Evolutionary conservation across 2,888 invertebrate species (phyloP).

Genomic region (Phyllotreta striolata): DNA sequence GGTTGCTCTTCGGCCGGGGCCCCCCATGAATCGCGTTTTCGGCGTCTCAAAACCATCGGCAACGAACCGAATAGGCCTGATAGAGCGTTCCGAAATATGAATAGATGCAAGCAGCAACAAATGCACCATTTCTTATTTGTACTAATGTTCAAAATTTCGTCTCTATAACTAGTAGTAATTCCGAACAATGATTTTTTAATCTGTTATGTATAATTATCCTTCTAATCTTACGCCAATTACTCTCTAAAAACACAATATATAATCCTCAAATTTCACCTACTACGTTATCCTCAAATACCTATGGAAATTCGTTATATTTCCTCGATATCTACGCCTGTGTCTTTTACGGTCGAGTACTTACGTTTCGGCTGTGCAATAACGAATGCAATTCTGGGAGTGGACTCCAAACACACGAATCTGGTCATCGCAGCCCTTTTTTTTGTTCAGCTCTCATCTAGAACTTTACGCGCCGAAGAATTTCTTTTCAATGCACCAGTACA

Average conservation of each 20-base stretch:
- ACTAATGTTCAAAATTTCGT: too few species aligned
- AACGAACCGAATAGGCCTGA: too few species aligned
- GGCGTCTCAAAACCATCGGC: background rate
- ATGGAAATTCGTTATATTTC: background rate
- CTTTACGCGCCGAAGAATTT: conserved; percentile 36
- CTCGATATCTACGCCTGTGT: conserved; percentile 30
- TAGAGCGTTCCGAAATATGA: too few species aligned
- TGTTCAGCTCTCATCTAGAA: conserved; percentile 16
- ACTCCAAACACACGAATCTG: conserved; percentile 35
- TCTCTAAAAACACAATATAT: too few species aligned
- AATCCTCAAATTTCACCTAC: too few species aligned
- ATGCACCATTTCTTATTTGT: too few species aligned
- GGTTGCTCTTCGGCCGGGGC: conserved; percentile 49
- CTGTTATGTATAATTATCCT: too few species aligned
- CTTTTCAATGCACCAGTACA: conserved; percentile 33
- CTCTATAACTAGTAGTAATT: too few species aligned
- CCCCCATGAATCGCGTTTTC: conserved; percentile 25
- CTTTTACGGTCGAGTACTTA: conserved; percentile 35
- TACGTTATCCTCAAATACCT: too few species aligned
- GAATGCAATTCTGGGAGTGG: conserved; percentile 37
- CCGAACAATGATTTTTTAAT: too few species aligned
- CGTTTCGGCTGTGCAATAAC: conserved; percentile 31
- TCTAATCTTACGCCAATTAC: too few species aligned
- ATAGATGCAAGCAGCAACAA: too few species aligned
- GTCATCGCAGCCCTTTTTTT: conserved; percentile 31